Percentiles rank a stretch among this genome's conserved stretches.
Conservation (phyloP, 2,113 vertebrate species). For the Hystrix brachyura region DNA sequence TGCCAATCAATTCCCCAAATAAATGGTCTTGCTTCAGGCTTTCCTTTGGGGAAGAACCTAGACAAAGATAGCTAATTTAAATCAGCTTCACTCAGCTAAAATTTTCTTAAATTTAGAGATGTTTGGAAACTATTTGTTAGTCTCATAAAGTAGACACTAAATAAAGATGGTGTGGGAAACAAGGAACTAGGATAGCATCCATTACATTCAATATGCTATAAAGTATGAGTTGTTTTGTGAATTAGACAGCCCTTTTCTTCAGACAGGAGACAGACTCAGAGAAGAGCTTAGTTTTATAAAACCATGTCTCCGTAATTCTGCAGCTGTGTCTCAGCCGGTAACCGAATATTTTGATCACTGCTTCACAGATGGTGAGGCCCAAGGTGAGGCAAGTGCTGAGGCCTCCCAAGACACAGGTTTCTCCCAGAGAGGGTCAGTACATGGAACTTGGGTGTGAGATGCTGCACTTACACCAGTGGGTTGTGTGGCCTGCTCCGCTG, state of each 20-base stretch:
- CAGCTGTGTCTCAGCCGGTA: conserved; percentile 77
- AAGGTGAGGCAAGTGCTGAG: conserved; percentile 31
- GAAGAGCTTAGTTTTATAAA: conserved; percentile 65
- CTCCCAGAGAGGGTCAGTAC: conserved; percentile 1
- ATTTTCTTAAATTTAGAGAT: conserved; percentile 46
- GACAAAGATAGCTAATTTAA: conserved; percentile 50
- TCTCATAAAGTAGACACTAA: conserved; percentile 54
- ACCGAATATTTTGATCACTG: conserved; percentile 72
- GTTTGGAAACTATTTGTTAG: conserved; percentile 68
- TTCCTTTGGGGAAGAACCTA: conserved; percentile 46
- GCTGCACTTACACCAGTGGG: not conserved
- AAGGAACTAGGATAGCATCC: not conserved
- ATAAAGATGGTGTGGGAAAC: conserved; percentile 31
- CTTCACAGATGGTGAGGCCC: conserved; percentile 54
- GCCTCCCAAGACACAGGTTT: conserved; percentile 6
- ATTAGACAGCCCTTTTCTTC: conserved; percentile 28
- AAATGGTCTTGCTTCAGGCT: not conserved
- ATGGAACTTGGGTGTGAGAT: conserved; percentile 12
- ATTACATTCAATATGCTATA: not conserved
- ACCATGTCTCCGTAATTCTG: conserved; percentile 51
- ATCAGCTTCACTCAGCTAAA: not conserved
- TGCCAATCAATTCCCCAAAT: not conserved
- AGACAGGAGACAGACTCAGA: conserved; percentile 53
- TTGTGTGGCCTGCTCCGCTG: not conserved
- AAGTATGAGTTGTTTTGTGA: not conserved